Base-by-base conservation (phyloP, 30 jellyfish, hydroid and myxozoan genomes). In the Thelohanellus kitauei region DNA sequence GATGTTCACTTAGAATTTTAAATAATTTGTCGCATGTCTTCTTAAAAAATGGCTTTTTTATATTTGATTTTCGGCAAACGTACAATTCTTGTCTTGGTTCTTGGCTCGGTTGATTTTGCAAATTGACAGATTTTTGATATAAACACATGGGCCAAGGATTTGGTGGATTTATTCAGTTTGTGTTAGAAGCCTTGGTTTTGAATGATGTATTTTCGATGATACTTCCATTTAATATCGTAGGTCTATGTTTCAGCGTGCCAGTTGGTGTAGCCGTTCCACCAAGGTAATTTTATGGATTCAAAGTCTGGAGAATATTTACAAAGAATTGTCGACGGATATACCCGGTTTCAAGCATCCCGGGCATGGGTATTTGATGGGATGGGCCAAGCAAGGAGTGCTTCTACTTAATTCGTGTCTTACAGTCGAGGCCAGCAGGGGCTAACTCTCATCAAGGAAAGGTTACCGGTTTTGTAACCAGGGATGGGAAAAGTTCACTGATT, bases 361-460 rank as follows among this genome's bases (percentile, higher is more conserved):
- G 17, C 99, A 82, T 40, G 90, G 99, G 4, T 59, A 57, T 41
- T 67, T 82, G 4, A 60, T 52, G 31, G 99, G 90, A 5, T 82
- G 90, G 99, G 90, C 99, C 1, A 57, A 44, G 18, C 99, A 82
- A 82, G 99, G 97, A 32, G 97, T 78, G 31, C 54, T 78, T 31
- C 43, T 78, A 42, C 59, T 78, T 15, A 78, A 78, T 48, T 87
- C 97, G 10, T 67, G 82, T 35, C 34, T 78, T 13, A 78, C 97
- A 0, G 97, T 78, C 12, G 97, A 32, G 13, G 83, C 83, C n/a
- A 13, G 52, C 43, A 38, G 45, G 57, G 21, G 85, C 97, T 18
- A 78, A 78, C 30, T 78, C 97, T 18, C 97, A 78, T 48, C 66
- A 78, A 37, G 88, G 60, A 29, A 78, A 56, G 84, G 97, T 78